Conservation (phyloP, 2,797 vertebrate species). For the Thalassophryne amazonica region DNA sequence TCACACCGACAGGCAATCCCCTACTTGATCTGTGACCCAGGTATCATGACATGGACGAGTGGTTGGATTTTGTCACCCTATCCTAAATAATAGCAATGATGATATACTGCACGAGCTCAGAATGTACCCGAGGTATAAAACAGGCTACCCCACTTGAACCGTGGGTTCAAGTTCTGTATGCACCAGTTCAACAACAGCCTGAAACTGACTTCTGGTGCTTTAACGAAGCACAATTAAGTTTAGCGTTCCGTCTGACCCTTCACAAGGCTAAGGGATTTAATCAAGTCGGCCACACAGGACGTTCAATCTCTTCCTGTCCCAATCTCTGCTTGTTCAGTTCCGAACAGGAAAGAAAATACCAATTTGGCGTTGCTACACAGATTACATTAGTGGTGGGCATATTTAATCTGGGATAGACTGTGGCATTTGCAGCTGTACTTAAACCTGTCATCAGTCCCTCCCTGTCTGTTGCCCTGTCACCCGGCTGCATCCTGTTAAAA, state of each 20-base stretch:
- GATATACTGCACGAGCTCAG: too few relatives aligned
- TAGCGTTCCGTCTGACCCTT: background rate
- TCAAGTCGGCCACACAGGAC: background rate
- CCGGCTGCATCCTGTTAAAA: slow-evolving; percentile 20
- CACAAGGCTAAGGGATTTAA: background rate
- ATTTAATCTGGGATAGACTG: slow-evolving; percentile 72
- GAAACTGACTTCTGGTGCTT: background rate
- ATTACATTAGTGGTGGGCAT: slow-evolving; percentile 60
- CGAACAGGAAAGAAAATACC: slow-evolving; percentile 54
- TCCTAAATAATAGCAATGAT: too few relatives aligned
- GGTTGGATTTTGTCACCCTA: too few relatives aligned
- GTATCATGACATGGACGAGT: too few relatives aligned
- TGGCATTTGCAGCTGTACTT: slow-evolving; percentile 65
- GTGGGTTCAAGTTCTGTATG: too few relatives aligned
- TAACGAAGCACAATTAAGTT: background rate
- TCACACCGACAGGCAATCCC: too few relatives aligned
- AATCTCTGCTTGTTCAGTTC: slow-evolving; percentile 11
- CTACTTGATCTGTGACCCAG: too few relatives aligned
- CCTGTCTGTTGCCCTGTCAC: slow-evolving; percentile 29
- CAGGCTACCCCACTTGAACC: too few relatives aligned
- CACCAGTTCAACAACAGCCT: background rate
- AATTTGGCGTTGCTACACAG: slow-evolving; percentile 64
- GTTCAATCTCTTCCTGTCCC: background rate
- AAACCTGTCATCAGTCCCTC: slow-evolving; percentile 52
- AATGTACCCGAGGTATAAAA: too few relatives aligned